A percentile compares a stretch with the other conserved stretches of the same genome.
Conservation (phyloP, 2,797 vertebrate genomes). For the Cyclura pinguis region DNA sequence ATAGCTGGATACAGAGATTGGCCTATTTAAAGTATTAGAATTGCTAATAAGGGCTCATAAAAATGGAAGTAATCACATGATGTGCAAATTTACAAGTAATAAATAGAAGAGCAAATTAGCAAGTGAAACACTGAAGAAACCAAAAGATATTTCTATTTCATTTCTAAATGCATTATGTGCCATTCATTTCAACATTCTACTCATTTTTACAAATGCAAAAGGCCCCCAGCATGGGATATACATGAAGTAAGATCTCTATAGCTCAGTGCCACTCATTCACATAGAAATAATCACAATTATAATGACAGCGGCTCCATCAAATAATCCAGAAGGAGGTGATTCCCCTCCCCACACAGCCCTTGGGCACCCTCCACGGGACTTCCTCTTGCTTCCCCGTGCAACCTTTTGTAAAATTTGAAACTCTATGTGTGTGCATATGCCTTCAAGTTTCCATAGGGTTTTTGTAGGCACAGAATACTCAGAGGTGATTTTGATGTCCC, state of each 20-base stretch:
- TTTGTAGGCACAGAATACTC: too few species aligned
- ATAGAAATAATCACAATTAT: background rate
- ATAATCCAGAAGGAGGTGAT: background rate
- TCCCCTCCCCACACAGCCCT: background rate
- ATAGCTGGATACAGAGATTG: slow-evolving; percentile 43
- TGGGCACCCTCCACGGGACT: background rate
- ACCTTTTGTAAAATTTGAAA: background rate
- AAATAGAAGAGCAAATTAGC: slow-evolving; percentile 47
- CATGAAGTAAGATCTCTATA: background rate
- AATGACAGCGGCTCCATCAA: background rate
- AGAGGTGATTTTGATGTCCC: too few species aligned
- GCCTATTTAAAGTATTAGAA: slow-evolving; percentile 41
- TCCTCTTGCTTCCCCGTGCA: background rate
- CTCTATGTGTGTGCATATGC: too few species aligned
- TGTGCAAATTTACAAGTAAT: slow-evolving; percentile 48
- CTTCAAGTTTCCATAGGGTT: too few species aligned
- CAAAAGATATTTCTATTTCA: slow-evolving; percentile 24
- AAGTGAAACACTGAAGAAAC: slow-evolving; percentile 17
- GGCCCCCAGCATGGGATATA: background rate
- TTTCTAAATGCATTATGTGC: background rate
- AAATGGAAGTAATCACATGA: slow-evolving; percentile 20
- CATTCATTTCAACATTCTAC: slow-evolving; percentile 29
- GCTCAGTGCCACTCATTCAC: background rate
- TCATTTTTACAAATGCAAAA: slow-evolving; percentile 6
- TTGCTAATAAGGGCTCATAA: slow-evolving; percentile 49